Base-by-base conservation (phyloP, 2,797 vertebrate species). In the Galagoides demidoff region DNA sequence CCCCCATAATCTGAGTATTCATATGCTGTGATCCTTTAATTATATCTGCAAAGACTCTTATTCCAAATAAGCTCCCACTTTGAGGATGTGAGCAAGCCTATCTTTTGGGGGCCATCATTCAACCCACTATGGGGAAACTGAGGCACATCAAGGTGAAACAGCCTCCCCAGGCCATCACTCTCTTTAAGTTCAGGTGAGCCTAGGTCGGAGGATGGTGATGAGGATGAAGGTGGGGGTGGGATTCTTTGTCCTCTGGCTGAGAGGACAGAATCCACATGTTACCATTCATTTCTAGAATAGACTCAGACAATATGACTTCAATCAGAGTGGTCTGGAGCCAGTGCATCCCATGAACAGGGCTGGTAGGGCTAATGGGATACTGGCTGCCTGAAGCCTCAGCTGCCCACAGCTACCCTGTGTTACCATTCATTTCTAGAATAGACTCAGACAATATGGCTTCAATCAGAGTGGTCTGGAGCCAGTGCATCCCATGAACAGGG, bases 281-380 rank as follows among this genome's bases (percentile, higher is more conserved):
- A 66, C 5, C 2, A n/a, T 9, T 52, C n/a, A 3, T 55, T 82
- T 71, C n/a, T 83, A 63, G 68, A 86, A 61, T 16, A 55, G 68
- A 20, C 55, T 29, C 13, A 31, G 13, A n/a, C 0, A 3, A 59
- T 52, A 29, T 29, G 12, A 31, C 55, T 43, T 74, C 31, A 49
- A 78, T 14, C 0, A 9, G 57, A 64, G 43, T 19, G 9, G 16
- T 23, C 57, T 61, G 11, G n/a, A 66, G 19, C 7, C 10, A 22
- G 31, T 7, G 20, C 31, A 61, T 39, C 31, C 52, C 0, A 0
- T 4, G 22, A 57, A 12, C 31, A 70, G 34, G 5, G n/a, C 20
- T 0, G 9, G 57, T 31, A 13, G 22, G 77, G 45, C 29, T 29
- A 19, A 49, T 20, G 5, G 45, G 17, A 12, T 31, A 23, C 16